These are phyloP conservation scores for Crossaster papposus DNA, from an alignment of 53 echinoderm and acorn worm species.

Conservation along the genomic window DNA sequence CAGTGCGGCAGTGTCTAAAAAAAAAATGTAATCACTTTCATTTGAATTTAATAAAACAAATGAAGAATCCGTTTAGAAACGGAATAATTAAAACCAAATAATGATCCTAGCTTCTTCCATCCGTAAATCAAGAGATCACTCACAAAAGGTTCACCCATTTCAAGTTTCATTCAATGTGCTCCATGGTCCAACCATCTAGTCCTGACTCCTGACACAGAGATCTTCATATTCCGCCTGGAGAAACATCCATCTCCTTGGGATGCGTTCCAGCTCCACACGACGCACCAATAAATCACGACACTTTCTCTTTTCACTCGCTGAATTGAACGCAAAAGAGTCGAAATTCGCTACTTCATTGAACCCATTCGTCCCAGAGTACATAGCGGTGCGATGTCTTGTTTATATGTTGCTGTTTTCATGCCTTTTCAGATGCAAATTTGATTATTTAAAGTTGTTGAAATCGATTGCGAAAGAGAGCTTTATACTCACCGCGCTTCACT, in stretches of 20 bases:
- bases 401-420: conserved; percentile 23
- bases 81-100: no score
- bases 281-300: neutral
- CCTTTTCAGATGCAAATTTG: conserved; percentile 29
- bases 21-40: no score
- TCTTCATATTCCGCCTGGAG: neutral
- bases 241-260: neutral
- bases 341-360: conserved; percentile 12
- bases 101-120: no score
- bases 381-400: neutral
- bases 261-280: neutral
- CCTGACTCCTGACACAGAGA: neutral
- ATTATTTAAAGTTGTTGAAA: conserved; percentile 25
- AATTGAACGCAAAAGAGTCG: conserved; percentile 22
- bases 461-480: neutral
- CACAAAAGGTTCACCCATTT: no score
- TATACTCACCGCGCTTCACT: neutral
- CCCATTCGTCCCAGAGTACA: neutral
- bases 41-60: no score
- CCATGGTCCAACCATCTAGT: no score
- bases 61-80: no score
- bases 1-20: no score
- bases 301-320: neutral
- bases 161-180: no score
- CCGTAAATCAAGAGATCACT: no score